Conservation (phyloP, 2,113 vertebrate species). For the Anser cygnoides region DNA sequence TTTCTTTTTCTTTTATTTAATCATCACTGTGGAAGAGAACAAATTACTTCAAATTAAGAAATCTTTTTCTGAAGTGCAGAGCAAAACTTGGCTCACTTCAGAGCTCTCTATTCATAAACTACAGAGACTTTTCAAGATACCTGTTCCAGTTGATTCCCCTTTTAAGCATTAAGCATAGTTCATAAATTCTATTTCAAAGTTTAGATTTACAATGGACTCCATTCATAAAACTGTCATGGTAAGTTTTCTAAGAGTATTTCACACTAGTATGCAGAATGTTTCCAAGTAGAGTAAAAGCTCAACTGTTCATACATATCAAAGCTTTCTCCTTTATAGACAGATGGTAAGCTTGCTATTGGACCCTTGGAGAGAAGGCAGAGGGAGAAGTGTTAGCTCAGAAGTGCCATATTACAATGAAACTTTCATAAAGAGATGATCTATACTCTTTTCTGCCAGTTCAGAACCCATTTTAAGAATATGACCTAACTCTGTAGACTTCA, state of each 20-base stretch:
- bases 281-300: constrained; percentile 32
- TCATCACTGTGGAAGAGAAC: not conserved
- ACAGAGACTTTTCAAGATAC: not conserved
- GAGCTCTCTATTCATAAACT: not conserved
- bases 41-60: not conserved
- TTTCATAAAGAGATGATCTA: not conserved
- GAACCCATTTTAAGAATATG: not conserved
- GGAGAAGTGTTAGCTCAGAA: not conserved
- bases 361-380: not conserved
- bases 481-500: not conserved
- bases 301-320: constrained; percentile 40
- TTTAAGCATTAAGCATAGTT: not conserved
- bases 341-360: not conserved
- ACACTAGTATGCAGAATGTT: constrained; percentile 1
- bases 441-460: not conserved
- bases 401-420: not conserved
- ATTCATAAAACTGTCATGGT: constrained; percentile 46
- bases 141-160: not conserved
- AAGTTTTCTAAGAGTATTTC: constrained; percentile 46
- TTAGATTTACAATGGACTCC: constrained; percentile 40
- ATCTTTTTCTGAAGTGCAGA: not conserved
- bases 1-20: not conserved
- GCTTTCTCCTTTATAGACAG: constrained; percentile 1
- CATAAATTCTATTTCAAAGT: constrained; percentile 39
- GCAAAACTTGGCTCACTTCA: not conserved